Evolutionary conservation across 2,888 invertebrate species (phyloP), one percentile per base, ranked within the genome.

Genomic region (Merodon equestris): DNA sequence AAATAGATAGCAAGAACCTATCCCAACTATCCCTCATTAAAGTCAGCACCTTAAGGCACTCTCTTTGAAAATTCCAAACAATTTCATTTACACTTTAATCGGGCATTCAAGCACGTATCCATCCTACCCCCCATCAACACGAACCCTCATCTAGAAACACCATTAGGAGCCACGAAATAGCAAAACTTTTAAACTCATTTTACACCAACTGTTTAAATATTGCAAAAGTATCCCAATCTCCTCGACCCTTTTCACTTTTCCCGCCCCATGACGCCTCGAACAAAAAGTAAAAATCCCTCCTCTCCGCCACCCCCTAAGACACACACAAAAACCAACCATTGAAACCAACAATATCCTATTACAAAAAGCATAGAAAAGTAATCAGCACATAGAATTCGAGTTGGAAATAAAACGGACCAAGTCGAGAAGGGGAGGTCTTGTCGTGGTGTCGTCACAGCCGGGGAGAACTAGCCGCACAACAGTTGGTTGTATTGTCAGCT

Each of bases 161-260:
- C 66, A 72, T 74, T 60, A 79, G 68, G 70, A 79, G 64, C 79
- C 68, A 79, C 74, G 44, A 74, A 74, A 74, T 74, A 73, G 58
- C 64, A 42, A 74, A 79, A 79, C 74, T 79, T 79, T 79, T 56
- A 64, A 79, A 79, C 79, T 74, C 79, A 74, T 79, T 79, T 70
- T 70, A 74, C 68, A 63, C 74, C 74, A 79, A 79, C 68, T 70
- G 74, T 74, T 79, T 70, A 70, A 79, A 79, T 70, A 79, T 79
- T 74, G 61, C 64, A 74, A 64, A 74, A 79, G 79, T 70, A 74
- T 64, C 57, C 68, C 74, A 74, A 68, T 79, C 64, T 68, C 48
- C 19, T 10, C 34, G 34, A 38, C 10, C 58, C 27, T 58, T 14
- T 27, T 27, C 27, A 27, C 27, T 27, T 7, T n/a, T 2, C 27